phyloP scores from a whole-genome alignment of 2,888 invertebrate genomes.

The Rosalia funebris region DNA sequence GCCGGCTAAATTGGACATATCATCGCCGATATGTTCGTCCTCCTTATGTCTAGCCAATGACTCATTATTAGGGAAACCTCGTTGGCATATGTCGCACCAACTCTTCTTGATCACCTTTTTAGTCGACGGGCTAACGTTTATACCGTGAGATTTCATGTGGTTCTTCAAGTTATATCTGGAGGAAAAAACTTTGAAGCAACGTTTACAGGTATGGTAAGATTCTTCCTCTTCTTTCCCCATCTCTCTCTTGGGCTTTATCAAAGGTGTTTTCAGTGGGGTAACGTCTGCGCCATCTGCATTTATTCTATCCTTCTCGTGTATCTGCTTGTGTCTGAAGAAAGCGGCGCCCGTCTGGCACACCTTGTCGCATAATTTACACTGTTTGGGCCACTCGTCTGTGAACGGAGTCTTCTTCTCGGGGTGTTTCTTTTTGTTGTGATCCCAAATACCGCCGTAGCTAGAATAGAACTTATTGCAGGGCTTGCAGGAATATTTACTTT shows the following conservation, averaged over 20 bases:
- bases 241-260: slow-evolving; percentile 29
- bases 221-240: slow-evolving; percentile 51
- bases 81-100: slow-evolving; percentile 74
- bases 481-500: slow-evolving; percentile 66
- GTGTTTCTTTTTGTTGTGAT: slow-evolving; percentile 57
- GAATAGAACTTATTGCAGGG: slow-evolving; percentile 67
- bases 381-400: slow-evolving; percentile 49
- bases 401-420: slow-evolving; percentile 45
- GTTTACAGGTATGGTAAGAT: slow-evolving; percentile 63
- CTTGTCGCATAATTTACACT: slow-evolving; percentile 57
- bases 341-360: slow-evolving; percentile 54
- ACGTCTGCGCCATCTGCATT: slow-evolving; percentile 15
- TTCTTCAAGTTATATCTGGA: slow-evolving; percentile 62
- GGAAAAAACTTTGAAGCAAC: slow-evolving; percentile 66
- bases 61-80: slow-evolving; percentile 67
- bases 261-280: slow-evolving; percentile 15
- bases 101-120: slow-evolving; percentile 59
- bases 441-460: slow-evolving; percentile 56
- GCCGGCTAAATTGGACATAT: slow-evolving; percentile 41
- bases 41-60: slow-evolving; percentile 69
- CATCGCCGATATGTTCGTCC: slow-evolving; percentile 57
- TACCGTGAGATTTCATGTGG: slow-evolving; percentile 66
- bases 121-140: slow-evolving; percentile 55
- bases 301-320: slow-evolving; percentile 51
- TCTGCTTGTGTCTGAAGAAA: slow-evolving; percentile 55